Conservation (phyloP, 2,113 vertebrate species). For the Pelmatolapia mariae region DNA sequence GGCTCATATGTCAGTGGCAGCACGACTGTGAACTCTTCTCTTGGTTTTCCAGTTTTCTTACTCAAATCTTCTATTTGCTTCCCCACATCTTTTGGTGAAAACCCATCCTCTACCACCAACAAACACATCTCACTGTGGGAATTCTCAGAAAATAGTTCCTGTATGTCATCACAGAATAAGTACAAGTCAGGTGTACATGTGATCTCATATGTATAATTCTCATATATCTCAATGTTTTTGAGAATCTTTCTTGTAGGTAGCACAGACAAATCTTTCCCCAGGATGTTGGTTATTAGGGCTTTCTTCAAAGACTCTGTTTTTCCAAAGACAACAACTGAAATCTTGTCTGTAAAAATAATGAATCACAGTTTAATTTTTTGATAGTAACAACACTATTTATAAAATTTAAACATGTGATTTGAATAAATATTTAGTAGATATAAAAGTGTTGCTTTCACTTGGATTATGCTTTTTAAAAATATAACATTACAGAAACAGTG, state of each 20-base stretch:
- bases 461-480: no score
- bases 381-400: no score
- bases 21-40: not conserved
- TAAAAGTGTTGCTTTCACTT: no score
- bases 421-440: no score
- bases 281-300: not conserved
- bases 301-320: not conserved
- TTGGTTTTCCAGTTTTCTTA: not conserved
- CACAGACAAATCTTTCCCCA: no score
- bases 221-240: not conserved
- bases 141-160: not conserved
- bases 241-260: not conserved
- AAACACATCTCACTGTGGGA: not conserved
- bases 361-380: not conserved
- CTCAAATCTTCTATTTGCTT: not conserved
- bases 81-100: not conserved
- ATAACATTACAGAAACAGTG: no score
- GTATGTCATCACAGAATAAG: not conserved
- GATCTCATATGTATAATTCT: not conserved
- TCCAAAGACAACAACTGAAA: not conserved
- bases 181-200: not conserved
- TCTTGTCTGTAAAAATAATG: not conserved
- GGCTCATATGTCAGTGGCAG: not conserved
- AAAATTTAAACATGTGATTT: no score
- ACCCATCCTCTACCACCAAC: not conserved